Base-by-base conservation (phyloP, 1,140 invertebrate genomes). In the Eufriesea mexicana region DNA sequence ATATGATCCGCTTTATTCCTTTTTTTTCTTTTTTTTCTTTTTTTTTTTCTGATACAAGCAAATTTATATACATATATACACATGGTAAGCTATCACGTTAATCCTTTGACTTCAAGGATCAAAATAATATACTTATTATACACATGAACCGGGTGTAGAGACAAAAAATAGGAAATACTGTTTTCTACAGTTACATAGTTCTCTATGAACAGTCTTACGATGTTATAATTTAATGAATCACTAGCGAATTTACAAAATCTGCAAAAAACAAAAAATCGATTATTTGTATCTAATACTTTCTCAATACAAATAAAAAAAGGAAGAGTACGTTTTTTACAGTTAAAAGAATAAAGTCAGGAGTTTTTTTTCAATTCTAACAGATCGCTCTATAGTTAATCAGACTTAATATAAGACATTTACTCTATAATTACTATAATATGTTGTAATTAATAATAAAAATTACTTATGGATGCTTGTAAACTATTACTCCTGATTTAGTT, bases 341-440 rank as follows among this genome's bases (percentile, higher is more conserved):
- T 61, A 79, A 14, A 35, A 64, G 23, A 80, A 72, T 35, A 35
- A 66, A 76, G 51, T 66, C 55, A 45, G 42, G 79, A 87, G 68
- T 72, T 35, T 76, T 76, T 57, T 79, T 57, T 25, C n/a, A 64
- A 54, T 84, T 70, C 25, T 84, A 72, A 61, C 45, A 84, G 47
- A 84, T 76, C 47, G 54, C 45, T 86, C 75, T 87, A 66, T 66
- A 59, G 83, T 81, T 82, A 86, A 72, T 75, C 86, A 87, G 81
- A 71, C 86, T 87, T 87, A 79, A 70, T 83, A 84, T 72, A 84
- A 76, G 49, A 47, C 68, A 82, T 76, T 76, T 82, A 82, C 51
- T 76, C 51, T 54, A 82, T 35, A 54, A 82, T 78, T 71, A 66
- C 47, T 83, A 78, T 78, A 66, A 70, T 55, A 83, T 78, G 68